Percentiles rank a stretch among this genome's conserved stretches.
Evolutionary conservation across 2,888 invertebrate species (phyloP).

Genomic region (Psylliodes chrysocephalus): DNA sequence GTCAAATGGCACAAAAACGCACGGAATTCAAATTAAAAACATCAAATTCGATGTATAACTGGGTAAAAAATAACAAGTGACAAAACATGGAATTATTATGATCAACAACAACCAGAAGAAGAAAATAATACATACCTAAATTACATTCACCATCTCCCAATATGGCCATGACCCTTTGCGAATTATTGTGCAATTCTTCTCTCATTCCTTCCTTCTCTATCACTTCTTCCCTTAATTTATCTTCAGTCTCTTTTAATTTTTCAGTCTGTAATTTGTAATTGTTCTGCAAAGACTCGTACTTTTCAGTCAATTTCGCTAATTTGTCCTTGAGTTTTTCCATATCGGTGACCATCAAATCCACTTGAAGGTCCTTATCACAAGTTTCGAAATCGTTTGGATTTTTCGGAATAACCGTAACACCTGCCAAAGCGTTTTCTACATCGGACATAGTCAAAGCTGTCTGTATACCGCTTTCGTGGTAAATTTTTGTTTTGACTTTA

Average conservation of each 20-base stretch:
- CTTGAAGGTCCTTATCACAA: constrained; percentile 57
- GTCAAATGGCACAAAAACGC: no score
- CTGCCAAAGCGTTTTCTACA: constrained; percentile 77
- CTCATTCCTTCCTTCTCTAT: constrained; percentile 79
- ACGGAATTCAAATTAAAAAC: no score
- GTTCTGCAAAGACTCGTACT: constrained; percentile 69
- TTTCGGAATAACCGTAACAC: constrained; percentile 62
- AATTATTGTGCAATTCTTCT: constrained; percentile 79
- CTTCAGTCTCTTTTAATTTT: constrained; percentile 69
- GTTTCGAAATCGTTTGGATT: constrained; percentile 58
- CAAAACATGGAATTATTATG: no score
- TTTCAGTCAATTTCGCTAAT: constrained; percentile 69
- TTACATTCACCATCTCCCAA: constrained; percentile 67
- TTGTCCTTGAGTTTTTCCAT: constrained; percentile 71
- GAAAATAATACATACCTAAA: constrained; percentile 57
- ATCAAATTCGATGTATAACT: no score
- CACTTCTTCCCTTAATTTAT: constrained; percentile 74
- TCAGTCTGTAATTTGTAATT: constrained; percentile 62
- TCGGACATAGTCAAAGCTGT: constrained; percentile 80
- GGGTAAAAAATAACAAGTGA: no score
- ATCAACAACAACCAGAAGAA: no score
- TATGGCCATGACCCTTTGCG: constrained; percentile 75
- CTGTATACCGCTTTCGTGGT: constrained; percentile 82
- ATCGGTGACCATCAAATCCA: constrained; percentile 73
- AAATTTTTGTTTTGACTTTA: constrained; percentile 73